Conservation (phyloP, 2,888 invertebrate species). For the Lasioglossum marginatum region DNA sequence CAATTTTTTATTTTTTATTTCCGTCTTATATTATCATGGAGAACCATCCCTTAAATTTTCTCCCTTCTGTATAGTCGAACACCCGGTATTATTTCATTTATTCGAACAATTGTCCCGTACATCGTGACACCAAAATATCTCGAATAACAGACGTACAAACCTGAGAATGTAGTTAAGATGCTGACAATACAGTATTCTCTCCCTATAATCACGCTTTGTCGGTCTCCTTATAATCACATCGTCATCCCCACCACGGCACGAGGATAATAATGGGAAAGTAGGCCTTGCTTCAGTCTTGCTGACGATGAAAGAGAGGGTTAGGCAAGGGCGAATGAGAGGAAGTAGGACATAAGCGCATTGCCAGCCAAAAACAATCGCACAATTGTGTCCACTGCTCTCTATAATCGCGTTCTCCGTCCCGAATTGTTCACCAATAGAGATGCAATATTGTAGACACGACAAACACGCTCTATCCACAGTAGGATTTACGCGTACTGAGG, state of each 20-base stretch:
- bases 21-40: too few species aligned
- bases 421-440: neutral
- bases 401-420: neutral
- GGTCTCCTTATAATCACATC: constrained; percentile 13
- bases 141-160: neutral
- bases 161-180: neutral
- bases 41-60: too few species aligned
- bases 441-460: neutral
- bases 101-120: neutral
- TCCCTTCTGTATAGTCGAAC: too few species aligned
- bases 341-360: neutral
- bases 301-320: constrained; percentile 1
- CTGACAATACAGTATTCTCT: neutral
- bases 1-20: too few species aligned
- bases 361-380: constrained; percentile 8
- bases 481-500: neutral
- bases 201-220: constrained; percentile 4
- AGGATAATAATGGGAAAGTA: neutral
- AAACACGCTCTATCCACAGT: neutral
- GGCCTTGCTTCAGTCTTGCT: neutral
- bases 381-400: neutral
- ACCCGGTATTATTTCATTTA: neutral
- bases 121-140: neutral
- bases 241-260: neutral
- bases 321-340: neutral